Percentiles rank a stretch among this genome's conserved stretches.
Conservation (phyloP, 2,888 invertebrate species). For the Ophraella communa region DNA sequence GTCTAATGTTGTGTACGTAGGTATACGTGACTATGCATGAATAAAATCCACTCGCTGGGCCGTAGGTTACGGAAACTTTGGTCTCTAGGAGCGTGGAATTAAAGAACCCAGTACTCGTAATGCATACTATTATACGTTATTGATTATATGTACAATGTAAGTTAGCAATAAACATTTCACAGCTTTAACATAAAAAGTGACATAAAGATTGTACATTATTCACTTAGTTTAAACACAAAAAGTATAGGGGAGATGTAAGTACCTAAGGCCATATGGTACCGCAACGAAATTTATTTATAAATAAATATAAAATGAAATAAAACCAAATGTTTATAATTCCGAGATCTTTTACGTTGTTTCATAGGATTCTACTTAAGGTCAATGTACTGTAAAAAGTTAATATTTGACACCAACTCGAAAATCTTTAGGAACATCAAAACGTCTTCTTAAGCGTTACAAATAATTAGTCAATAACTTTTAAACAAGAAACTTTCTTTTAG, state of each 20-base stretch:
- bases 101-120: background rate
- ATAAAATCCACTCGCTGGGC: slow-evolving; percentile 18
- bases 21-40: slow-evolving; percentile 16
- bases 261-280: background rate
- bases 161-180: background rate
- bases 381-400: too few species aligned
- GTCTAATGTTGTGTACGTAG: slow-evolving; percentile 2
- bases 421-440: too few species aligned
- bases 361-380: too few species aligned
- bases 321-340: background rate
- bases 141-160: background rate
- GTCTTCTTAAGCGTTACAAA: too few species aligned
- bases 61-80: slow-evolving; percentile 26
- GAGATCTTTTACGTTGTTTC: too few species aligned
- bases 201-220: background rate
- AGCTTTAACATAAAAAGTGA: background rate
- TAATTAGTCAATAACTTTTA: too few species aligned
- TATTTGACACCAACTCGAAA: too few species aligned
- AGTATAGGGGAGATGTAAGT: background rate
- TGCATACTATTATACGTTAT: slow-evolving; percentile 1
- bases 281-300: background rate
- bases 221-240: background rate
- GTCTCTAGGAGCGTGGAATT: slow-evolving; percentile 16
- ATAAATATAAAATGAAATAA: background rate
- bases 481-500: too few species aligned